A percentile compares a stretch with the other conserved stretches of the same genome.
These are phyloP conservation scores for Microctonus aethiopoides DNA, from an alignment of 2,888 invertebrate species.

Conservation along the genomic window DNA sequence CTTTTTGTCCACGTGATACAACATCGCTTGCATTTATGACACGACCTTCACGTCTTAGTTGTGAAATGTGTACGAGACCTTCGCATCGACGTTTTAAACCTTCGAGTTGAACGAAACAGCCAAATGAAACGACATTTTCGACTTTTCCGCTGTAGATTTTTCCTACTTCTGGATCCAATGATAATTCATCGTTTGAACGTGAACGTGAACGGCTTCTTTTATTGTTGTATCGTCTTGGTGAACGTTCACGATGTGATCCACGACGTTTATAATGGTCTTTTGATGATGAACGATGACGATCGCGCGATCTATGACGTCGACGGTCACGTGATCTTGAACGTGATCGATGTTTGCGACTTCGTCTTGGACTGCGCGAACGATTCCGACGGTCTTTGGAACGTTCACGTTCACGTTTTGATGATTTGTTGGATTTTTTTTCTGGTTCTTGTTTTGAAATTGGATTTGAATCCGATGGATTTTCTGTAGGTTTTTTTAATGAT, in stretches of 20 bases:
- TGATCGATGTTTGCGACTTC: conserved; percentile 44
- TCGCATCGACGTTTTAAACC: conserved; percentile 91
- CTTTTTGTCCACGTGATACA: conserved; percentile 87
- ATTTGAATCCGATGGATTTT: conserved; percentile 34
- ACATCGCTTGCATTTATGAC: conserved; percentile 96
- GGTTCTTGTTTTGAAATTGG: conserved; percentile 47
- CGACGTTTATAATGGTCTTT: conserved; percentile 45
- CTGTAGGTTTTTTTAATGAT: conserved; percentile 51
- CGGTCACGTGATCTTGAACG: conserved; percentile 42
- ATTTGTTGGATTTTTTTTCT: conserved; percentile 52
- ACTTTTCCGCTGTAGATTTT: conserved; percentile 95
- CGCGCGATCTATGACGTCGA: conserved; percentile 38
- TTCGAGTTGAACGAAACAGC: conserved; percentile 96
- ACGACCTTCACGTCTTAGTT: conserved; percentile 90
- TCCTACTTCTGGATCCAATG: conserved; percentile 82
- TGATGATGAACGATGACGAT: conserved; percentile 40
- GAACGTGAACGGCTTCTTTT: conserved; percentile 53
- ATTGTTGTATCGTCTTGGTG: conserved; percentile 49
- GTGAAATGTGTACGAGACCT: conserved; percentile 97
- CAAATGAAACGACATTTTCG: conserved; percentile 96
- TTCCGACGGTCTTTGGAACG: conserved; percentile 49
- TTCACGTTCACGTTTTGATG: conserved; percentile 55
- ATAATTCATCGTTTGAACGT: conserved; percentile 66
- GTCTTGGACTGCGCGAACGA: conserved; percentile 37
- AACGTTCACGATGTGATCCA: conserved; percentile 51